A percentile compares a stretch with the other conserved stretches of the same genome.
phyloP scores from a whole-genome alignment of 1,140 invertebrate species.

The Rhagoletis zephyria region DNA sequence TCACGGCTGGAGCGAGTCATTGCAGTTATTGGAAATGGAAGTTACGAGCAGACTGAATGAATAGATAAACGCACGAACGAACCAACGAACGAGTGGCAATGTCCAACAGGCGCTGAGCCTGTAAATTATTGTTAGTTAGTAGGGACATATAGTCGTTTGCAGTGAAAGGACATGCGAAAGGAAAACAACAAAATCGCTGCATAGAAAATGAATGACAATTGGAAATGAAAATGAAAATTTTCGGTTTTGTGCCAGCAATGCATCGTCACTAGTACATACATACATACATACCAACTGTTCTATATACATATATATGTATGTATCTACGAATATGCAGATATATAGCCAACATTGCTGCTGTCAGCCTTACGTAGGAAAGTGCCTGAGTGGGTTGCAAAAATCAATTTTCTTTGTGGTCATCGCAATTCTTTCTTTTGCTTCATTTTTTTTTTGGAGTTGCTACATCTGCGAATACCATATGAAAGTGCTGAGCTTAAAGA shows the following conservation, averaged over 20 bases:
- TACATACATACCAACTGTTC: not conserved
- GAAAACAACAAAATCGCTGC: slow-evolving; percentile 28
- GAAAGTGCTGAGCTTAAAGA: not conserved
- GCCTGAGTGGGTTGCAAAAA: slow-evolving; percentile 6
- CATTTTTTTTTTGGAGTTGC: not conserved
- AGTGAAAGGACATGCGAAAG: slow-evolving; percentile 9
- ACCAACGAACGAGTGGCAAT: slow-evolving; percentile 45
- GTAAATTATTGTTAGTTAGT: slow-evolving; percentile 31
- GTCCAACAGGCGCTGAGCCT: slow-evolving; percentile 26
- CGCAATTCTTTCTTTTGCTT: not conserved
- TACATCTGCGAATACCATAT: not conserved
- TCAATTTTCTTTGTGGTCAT: slow-evolving; percentile 51
- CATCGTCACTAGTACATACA: not conserved
- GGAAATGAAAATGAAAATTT: slow-evolving; percentile 51
- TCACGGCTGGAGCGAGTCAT: slow-evolving; percentile 10
- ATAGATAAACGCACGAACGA: not conserved
- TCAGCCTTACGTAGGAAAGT: not conserved
- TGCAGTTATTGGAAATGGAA: slow-evolving; percentile 40
- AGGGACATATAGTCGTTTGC: not conserved
- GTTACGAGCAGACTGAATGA: not conserved
- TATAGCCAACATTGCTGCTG: not conserved
- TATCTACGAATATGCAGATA: not conserved
- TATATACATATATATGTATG: not conserved
- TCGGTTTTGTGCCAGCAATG: not conserved
- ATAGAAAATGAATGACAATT: slow-evolving; percentile 47